Evolutionary conservation across 2,113 vertebrate genomes (phyloP).

Genomic region (Irena cyanogastra): DNA sequence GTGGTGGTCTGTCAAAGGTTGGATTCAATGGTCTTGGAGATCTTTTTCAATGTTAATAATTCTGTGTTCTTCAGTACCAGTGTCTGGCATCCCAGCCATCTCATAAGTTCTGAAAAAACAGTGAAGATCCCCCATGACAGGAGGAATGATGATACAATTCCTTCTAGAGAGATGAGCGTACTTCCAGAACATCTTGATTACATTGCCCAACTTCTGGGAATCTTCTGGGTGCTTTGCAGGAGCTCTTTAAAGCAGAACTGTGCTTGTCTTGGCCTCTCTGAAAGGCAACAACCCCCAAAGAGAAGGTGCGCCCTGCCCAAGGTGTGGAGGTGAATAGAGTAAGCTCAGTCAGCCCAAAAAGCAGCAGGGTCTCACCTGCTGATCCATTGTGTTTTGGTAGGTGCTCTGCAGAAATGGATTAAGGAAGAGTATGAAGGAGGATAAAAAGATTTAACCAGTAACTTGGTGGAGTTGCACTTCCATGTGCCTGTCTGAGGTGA

Average conservation of each 20-base stretch:
- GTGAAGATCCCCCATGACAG: background rate
- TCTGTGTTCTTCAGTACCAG: background rate
- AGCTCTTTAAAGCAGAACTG: background rate
- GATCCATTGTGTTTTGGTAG: background rate
- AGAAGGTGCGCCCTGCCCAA: background rate
- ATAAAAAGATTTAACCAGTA: background rate
- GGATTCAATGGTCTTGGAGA: background rate
- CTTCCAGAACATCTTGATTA: background rate
- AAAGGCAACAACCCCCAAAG: background rate
- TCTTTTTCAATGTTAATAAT: background rate
- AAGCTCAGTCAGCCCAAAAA: background rate
- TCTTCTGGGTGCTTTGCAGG: background rate
- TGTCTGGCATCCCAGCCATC: background rate
- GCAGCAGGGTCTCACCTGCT: background rate
- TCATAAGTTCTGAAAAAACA: background rate
- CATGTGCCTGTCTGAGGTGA: fast-evolving
- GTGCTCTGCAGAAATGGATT: background rate
- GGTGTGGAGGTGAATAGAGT: background rate
- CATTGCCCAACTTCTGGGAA: fast-evolving
- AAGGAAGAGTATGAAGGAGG: background rate
- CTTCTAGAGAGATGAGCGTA: fast-evolving
- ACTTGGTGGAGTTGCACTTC: background rate
- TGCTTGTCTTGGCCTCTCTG: background rate
- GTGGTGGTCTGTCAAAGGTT: fast-evolving
- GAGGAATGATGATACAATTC: background rate